Percentiles rank a stretch among this genome's conserved stretches.
phyloP scores from a whole-genome alignment of 2,888 invertebrate genomes.

The Sericinus montela region DNA sequence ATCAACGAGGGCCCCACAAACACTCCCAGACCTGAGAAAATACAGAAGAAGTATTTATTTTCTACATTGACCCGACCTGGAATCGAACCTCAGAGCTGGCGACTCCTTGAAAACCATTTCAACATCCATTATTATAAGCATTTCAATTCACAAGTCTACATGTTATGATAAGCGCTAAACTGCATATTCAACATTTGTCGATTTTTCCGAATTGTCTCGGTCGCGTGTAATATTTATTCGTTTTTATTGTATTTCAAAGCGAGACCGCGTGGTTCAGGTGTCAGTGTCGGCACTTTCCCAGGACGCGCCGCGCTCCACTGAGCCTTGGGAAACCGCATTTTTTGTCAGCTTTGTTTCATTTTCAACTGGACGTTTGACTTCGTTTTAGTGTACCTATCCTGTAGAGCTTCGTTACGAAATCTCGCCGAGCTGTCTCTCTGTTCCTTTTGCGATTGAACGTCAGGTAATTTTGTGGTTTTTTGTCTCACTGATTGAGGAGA shows the following conservation, averaged over 20 bases:
- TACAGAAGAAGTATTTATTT: too few relatives aligned
- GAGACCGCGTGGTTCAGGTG: not conserved
- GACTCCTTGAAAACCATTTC: too few relatives aligned
- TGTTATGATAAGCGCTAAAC: too few relatives aligned
- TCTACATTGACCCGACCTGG: too few relatives aligned
- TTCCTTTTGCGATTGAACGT: not conserved
- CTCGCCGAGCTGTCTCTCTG: not conserved
- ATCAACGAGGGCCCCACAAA: too few relatives aligned
- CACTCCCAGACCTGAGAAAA: too few relatives aligned
- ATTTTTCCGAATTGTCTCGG: too few relatives aligned
- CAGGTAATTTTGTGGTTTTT: not conserved
- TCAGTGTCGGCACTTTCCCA: not conserved
- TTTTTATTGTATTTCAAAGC: not conserved
- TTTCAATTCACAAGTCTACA: too few relatives aligned
- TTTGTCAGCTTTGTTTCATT: not conserved
- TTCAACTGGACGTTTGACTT: not conserved
- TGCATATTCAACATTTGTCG: too few relatives aligned
- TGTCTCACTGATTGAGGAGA: not conserved
- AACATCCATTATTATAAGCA: too few relatives aligned
- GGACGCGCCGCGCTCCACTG: not conserved
- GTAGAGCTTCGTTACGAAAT: not conserved
- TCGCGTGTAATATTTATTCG: not conserved
- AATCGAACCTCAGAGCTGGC: too few relatives aligned
- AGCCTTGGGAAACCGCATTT: not conserved
- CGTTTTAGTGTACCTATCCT: not conserved